Evolutionary conservation across 2,888 invertebrate species (phyloP), one percentile per base, ranked within the genome.

Genomic region (Coremacera marginata): DNA sequence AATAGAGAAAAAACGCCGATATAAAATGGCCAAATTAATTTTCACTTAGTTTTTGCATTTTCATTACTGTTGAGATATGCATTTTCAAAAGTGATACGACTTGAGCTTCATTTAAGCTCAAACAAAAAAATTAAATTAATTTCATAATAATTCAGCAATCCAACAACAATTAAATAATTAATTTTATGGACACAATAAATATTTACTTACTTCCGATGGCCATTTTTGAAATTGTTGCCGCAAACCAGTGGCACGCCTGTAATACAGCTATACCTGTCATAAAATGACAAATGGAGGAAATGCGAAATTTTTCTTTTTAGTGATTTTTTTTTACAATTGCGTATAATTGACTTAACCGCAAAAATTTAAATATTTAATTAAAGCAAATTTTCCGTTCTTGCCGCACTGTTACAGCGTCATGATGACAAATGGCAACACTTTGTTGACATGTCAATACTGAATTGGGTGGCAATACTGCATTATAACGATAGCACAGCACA

Each of bases 391-490:
- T 70, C 70, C 70, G 52, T 27, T 25, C n/a, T n/a, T 19, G 27
- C 70, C 16, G 14, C 70, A 19, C 27, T n/a, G 52, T 16, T 16
- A 25, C 68, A 16, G 57, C 34, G 37, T 31, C 7, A 8, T n/a
- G n/a, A 51, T 70, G 70, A 70, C 52, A 70, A 70, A 70, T 70
- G 70, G 70, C 70, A 70, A 52, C 70, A 70, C 70, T 70, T 70
- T 14, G 22, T 52, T 25, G 49, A 52, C 70, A 31, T 70, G 70
- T 70, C 70, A 70, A 70, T 70, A 70, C 31, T 70, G 22, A 14
- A n/a, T 27, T 19, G 31, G 34, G 31, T 16, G 37, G 63, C 31
- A 63, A 34, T 7, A 37, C 27, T 14, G 63, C 63, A 65, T 5
- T 19, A 19, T 37, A 44, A 2, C 34, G 8, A 27, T 31, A 16